phyloP scores from a whole-genome alignment of 1,140 invertebrate genomes.

The Ctenoplectra terminalis region DNA sequence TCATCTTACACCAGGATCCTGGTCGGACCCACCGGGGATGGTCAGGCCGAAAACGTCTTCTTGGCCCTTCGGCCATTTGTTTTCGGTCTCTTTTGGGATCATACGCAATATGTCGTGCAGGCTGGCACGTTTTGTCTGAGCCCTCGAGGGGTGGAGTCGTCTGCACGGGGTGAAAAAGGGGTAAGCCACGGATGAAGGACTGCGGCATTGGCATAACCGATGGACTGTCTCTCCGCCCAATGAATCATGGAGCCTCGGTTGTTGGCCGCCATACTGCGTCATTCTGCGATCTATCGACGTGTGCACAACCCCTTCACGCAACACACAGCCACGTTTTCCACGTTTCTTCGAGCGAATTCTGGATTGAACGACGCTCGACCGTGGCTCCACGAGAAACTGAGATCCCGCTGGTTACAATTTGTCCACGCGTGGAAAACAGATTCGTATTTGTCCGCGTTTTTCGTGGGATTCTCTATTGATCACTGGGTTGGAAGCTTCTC shows the following conservation, averaged over 20 bases:
- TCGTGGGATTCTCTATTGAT: not conserved
- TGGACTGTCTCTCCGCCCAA: conserved; percentile 65
- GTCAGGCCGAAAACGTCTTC: conserved; percentile 47
- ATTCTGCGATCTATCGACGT: conserved; percentile 25
- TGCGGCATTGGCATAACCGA: conserved; percentile 69
- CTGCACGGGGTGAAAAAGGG: conserved; percentile 37
- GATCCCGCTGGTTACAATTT: not conserved
- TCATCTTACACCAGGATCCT: not conserved
- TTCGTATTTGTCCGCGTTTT: not conserved
- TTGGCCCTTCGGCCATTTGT: conserved; percentile 58
- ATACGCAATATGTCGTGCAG: conserved; percentile 67
- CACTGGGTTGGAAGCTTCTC: not conserved
- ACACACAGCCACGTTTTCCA: not conserved
- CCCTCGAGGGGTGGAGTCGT: conserved; percentile 19
- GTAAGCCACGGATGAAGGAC: conserved; percentile 61
- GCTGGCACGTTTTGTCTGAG: conserved; percentile 61
- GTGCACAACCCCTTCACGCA: conserved; percentile 7
- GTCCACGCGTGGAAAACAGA: not conserved
- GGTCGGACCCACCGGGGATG: not conserved
- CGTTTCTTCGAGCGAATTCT: not conserved
- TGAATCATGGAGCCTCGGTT: conserved; percentile 68
- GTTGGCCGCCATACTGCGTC: conserved; percentile 28
- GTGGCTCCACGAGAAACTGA: no score
- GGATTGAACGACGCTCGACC: not conserved
- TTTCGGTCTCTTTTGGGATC: conserved; percentile 54